phyloP scores from a whole-genome alignment of 2,797 vertebrate genomes.

The Chloroceryle inda region DNA sequence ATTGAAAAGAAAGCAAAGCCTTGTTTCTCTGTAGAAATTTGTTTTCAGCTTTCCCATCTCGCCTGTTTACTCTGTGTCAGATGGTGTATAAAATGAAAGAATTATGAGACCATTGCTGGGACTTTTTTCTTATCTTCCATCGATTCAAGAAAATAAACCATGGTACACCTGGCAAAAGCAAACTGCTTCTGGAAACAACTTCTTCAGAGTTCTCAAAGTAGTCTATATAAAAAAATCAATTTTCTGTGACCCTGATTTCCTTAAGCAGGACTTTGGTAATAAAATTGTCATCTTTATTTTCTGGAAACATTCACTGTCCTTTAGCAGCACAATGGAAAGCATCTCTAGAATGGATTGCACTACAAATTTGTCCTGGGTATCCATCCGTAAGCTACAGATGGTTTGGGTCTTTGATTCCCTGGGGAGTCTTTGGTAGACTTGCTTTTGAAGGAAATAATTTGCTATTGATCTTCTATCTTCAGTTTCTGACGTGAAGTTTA shows the following conservation, averaged over 20 bases:
- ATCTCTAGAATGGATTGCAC: neutral
- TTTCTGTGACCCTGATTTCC: neutral
- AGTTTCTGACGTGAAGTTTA: neutral
- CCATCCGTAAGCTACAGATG: neutral
- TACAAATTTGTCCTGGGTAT: neutral
- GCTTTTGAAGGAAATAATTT: neutral
- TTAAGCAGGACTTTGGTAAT: conserved; percentile 14
- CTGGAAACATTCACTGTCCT: neutral
- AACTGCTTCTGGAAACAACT: neutral
- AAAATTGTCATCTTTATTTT: neutral
- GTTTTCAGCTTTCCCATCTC: neutral
- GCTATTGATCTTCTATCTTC: neutral
- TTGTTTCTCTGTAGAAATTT: neutral
- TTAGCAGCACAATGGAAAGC: neutral
- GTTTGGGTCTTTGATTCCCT: neutral
- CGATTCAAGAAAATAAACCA: neutral
- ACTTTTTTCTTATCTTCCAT: neutral
- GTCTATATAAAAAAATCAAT: neutral
- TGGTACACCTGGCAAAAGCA: neutral
- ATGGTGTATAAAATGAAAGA: neutral
- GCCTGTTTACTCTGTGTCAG: neutral
- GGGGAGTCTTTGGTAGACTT: neutral
- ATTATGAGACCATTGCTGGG: neutral
- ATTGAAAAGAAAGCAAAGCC: neutral
- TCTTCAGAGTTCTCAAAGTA: neutral